Percentiles rank a stretch among this genome's conserved stretches.
Evolutionary conservation across 1,140 invertebrate genomes (phyloP).

Genomic region (Drosophila subobscura): DNA sequence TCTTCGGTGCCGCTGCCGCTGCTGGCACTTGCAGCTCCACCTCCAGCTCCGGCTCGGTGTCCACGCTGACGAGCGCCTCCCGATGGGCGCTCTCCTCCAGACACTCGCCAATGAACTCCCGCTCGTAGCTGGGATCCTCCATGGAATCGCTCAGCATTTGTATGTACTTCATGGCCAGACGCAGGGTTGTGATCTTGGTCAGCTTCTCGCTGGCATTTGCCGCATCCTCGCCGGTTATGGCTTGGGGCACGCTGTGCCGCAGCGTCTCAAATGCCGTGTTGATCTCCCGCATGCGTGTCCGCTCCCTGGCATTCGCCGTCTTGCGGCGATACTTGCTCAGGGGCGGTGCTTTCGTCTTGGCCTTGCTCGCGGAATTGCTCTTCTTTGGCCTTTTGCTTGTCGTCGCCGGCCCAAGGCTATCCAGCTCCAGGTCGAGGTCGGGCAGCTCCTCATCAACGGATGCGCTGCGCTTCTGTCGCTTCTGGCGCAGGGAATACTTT

Average conservation of each 20-base stretch:
- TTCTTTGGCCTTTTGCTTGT: constrained; percentile 30
- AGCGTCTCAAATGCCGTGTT: constrained; percentile 93
- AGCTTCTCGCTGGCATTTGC: constrained; percentile 88
- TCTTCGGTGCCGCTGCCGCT: constrained; percentile 1
- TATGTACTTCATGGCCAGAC: constrained; percentile 95
- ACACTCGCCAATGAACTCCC: constrained; percentile 69
- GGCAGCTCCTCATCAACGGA: constrained; percentile 16
- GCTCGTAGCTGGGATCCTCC: constrained; percentile 66
- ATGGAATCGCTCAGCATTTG: constrained; percentile 85
- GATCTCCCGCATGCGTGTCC: constrained; percentile 94
- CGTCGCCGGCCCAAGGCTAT: constrained; percentile 2
- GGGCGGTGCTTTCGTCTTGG: constrained; percentile 91
- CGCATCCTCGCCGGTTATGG: constrained; percentile 75
- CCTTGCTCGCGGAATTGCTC: constrained; percentile 33
- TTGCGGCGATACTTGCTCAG: constrained; percentile 95
- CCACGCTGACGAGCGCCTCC: constrained; percentile 32
- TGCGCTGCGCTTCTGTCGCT: constrained; percentile 61
- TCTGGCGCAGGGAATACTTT: constrained; percentile 80
- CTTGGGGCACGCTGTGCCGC: constrained; percentile 89
- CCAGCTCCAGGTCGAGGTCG: constrained; percentile 37
- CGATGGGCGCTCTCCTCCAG: constrained; percentile 61
- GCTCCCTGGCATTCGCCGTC: constrained; percentile 94
- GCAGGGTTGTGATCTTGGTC: constrained; percentile 94
- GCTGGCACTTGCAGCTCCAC: constrained; percentile 22
- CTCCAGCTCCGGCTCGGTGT: constrained; percentile 28